Conservation (phyloP, 2,888 invertebrate species). For the Chloroclysta siterata region DNA sequence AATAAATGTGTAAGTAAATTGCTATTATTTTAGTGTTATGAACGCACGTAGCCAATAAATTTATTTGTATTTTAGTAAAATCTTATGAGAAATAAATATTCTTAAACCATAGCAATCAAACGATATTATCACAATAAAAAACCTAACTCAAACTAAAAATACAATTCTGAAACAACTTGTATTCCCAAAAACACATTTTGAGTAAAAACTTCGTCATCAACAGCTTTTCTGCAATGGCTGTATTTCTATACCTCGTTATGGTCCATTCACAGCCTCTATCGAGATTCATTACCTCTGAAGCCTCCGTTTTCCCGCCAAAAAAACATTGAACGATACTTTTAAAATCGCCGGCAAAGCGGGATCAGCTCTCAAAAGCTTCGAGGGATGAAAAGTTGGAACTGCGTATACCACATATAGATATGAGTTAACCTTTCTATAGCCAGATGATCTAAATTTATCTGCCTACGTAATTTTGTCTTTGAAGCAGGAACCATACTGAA, state of each 20-base stretch:
- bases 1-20: no score
- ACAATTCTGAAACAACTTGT: background rate
- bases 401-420: background rate
- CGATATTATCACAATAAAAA: background rate
- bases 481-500: no score
- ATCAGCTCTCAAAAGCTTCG: slow-evolving; percentile 27
- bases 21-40: no score
- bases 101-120: background rate
- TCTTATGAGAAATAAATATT: no score
- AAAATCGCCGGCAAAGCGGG: slow-evolving; percentile 36
- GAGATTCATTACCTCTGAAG: slow-evolving; percentile 33
- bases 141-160: background rate
- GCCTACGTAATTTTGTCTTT: no score
- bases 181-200: background rate
- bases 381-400: slow-evolving; percentile 16
- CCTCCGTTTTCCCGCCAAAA: slow-evolving; percentile 29
- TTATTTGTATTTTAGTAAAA: no score
- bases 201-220: background rate
- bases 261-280: slow-evolving; percentile 22
- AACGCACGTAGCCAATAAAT: no score
- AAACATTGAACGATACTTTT: slow-evolving; percentile 26
- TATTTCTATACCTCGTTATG: slow-evolving; percentile 18
- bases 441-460: background rate
- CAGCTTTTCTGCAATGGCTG: slow-evolving; percentile 7
- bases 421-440: background rate